These are phyloP conservation scores for Merodon equestris DNA, from an alignment of 2,888 invertebrate genomes.

Conservation along the genomic window DNA sequence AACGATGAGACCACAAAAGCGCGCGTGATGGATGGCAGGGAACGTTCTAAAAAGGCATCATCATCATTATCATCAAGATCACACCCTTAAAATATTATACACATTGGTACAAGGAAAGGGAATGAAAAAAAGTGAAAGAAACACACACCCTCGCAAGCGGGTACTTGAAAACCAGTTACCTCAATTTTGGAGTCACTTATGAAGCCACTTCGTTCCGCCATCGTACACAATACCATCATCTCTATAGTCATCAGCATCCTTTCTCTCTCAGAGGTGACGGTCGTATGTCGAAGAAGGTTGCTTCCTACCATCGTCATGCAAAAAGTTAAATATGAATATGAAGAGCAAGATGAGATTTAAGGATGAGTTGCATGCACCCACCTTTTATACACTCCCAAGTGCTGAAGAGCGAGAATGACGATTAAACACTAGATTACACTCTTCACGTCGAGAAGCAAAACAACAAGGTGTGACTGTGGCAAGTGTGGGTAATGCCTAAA, in stretches of 20 bases:
- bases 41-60: background rate
- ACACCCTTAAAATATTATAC: background rate
- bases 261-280: background rate
- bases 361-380: conserved; percentile 17
- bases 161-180: conserved; percentile 27
- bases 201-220: conserved; percentile 20
- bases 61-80: conserved; percentile 13
- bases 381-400: background rate
- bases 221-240: too few relatives aligned
- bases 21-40: background rate
- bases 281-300: background rate
- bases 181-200: conserved; percentile 41
- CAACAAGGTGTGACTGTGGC: too few relatives aligned
- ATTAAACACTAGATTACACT: conserved; percentile 37
- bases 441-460: background rate
- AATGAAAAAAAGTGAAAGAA: conserved; percentile 5
- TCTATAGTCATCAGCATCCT: conserved; percentile 9
- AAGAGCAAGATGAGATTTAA: conserved; percentile 15
- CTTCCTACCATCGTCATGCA: conserved; percentile 13
- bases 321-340: conserved; percentile 15
- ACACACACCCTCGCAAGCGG: conserved; percentile 3
- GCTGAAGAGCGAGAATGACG: conserved; percentile 15
- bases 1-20: conserved; percentile 5
- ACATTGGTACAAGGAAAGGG: background rate
- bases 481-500: background rate